Evolutionary conservation across 1,140 invertebrate genomes (phyloP), one percentile per base, ranked within the genome.

Genomic region (Drosophila pseudoananassae): DNA sequence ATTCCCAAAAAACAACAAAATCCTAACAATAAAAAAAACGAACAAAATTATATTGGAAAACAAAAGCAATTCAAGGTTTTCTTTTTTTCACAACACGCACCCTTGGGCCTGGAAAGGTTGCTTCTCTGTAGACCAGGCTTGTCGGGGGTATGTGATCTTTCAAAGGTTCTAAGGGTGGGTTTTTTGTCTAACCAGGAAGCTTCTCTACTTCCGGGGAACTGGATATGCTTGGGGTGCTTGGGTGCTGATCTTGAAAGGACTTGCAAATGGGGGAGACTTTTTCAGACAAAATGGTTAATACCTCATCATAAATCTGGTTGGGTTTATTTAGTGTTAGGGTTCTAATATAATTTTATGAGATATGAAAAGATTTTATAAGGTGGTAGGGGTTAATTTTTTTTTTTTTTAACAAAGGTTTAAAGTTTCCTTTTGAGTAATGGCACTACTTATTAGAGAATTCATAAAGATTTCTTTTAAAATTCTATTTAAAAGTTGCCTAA

Each of bases 21-120:
- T 70, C 57, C 60, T 73, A 79, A 75, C 66, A 75, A 70, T 76
- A 68, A 78, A 51, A 59, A 70, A 75, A 78, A 56, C 58, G 15
- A 69, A 69, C 61, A 55, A 60, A 72, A 72, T 57, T 72, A 61
- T 68, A 59, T 59, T n/a, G 55, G 29, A 75, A 75, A 75, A 66
- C 47, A 74, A 73, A 71, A 73, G 43, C 45, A 2, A 56, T 52
- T 52, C 60, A 36, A 20, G 59, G 5, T 65, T 74, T 65, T 54
- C 33, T 66, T 46, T 4, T n/a, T 49, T 49, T 14, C 15, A 14
- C 12, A 12, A 3, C 12, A 36, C 20, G 4, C 43, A 64, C 53
- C 53, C 60, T 56, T 47, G 40, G 17, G 10, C 1, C 27, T 29
- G 27, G 27, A 8, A 29, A 8, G 8, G 23, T 20, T 20, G 1